phyloP scores from a whole-genome alignment of 2,113 vertebrate genomes.

The Accipiter virgatus region DNA sequence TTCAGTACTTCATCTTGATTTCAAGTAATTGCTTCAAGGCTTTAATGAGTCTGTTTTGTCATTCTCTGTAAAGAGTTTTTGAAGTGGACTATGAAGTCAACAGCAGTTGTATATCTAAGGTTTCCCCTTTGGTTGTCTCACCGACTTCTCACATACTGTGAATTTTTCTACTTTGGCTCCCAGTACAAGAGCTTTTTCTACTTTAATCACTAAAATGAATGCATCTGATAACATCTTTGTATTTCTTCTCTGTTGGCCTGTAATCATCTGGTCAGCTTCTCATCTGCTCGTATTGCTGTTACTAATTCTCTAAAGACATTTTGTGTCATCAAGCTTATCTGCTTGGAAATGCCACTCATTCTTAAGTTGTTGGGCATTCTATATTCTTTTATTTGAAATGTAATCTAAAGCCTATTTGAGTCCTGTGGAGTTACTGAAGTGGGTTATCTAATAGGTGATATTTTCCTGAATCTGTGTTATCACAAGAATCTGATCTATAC shows the following conservation, averaged over 20 bases:
- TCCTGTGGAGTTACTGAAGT: neutral
- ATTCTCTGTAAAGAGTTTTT: neutral
- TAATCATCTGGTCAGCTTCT: neutral
- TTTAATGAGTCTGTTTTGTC: neutral
- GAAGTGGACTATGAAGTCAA: neutral
- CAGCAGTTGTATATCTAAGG: neutral
- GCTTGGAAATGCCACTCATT: neutral
- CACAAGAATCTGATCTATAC: neutral
- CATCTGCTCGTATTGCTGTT: neutral
- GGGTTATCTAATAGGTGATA: neutral
- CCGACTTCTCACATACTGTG: neutral
- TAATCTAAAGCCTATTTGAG: neutral
- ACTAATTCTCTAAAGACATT: neutral
- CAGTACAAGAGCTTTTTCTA: neutral
- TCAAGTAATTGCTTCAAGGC: neutral
- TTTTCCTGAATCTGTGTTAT: neutral
- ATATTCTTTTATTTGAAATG: neutral
- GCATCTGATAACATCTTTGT: neutral
- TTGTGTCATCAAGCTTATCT: neutral
- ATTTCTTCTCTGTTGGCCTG: neutral
- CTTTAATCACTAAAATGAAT: neutral
- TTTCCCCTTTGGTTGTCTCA: neutral
- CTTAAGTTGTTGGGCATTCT: neutral
- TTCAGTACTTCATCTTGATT: neutral
- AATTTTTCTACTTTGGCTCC: neutral